Evolutionary conservation across 2,888 invertebrate genomes (phyloP).

Genomic region (Osmoderma eremita): DNA sequence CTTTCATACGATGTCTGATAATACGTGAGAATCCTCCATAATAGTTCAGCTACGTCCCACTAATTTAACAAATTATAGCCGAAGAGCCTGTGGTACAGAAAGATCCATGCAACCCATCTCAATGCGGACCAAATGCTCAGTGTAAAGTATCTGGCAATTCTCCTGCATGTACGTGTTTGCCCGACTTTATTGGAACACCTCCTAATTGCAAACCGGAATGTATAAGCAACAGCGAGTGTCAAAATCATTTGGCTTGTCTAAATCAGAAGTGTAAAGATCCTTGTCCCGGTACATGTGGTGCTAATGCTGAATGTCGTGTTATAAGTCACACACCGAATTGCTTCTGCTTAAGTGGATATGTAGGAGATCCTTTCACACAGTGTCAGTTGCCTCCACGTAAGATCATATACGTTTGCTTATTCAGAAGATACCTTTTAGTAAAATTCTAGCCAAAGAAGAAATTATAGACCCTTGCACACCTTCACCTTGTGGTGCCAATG

Average conservation of each 20-base stretch:
- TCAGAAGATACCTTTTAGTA: too few species aligned
- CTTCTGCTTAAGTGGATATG: conserved; percentile 72
- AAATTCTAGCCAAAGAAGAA: conserved; percentile 61
- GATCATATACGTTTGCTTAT: background rate
- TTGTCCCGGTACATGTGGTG: conserved; percentile 75
- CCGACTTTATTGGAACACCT: conserved; percentile 74
- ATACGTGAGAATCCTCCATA: conserved; percentile 59
- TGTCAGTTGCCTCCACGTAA: conserved; percentile 64
- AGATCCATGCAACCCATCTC: conserved; percentile 81
- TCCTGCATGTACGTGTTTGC: conserved; percentile 80
- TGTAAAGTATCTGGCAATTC: conserved; percentile 74
- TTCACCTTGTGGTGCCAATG: conserved; percentile 73
- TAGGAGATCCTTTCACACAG: conserved; percentile 81
- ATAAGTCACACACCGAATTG: conserved; percentile 80
- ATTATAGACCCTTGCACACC: conserved; percentile 69
- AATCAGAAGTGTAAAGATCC: conserved; percentile 82
- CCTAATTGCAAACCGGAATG: conserved; percentile 85
- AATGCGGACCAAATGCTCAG: conserved; percentile 83
- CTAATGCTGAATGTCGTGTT: conserved; percentile 78
- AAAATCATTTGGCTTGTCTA: conserved; percentile 75
- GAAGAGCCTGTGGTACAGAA: conserved; percentile 60
- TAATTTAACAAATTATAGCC: conserved; percentile 45
- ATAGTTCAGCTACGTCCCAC: conserved; percentile 24
- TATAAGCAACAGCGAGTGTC: conserved; percentile 79
- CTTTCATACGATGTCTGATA: conserved; percentile 75